These are phyloP conservation scores for Psittacula echo DNA, from an alignment of 2,797 vertebrate species.

Conservation along the genomic window DNA sequence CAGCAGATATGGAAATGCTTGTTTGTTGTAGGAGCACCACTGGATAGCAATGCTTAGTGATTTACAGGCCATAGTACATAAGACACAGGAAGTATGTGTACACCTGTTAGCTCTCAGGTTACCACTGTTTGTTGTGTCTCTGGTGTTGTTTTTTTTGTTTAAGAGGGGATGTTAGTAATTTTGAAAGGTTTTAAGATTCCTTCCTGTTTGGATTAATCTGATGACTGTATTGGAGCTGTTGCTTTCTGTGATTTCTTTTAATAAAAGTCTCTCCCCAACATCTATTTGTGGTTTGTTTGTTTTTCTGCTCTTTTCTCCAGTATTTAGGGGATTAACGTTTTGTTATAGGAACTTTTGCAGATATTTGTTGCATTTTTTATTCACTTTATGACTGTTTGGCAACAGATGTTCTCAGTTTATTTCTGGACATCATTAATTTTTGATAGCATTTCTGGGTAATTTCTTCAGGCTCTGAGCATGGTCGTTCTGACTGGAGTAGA, in stretches of 20 bases:
- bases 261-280: neutral
- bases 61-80: neutral
- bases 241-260: neutral
- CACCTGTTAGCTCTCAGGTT: neutral
- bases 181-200: neutral
- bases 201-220: neutral
- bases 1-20: neutral
- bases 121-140: neutral
- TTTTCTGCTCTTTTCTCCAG: neutral
- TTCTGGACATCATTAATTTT: slow-evolving; percentile 15
- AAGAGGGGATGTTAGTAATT: neutral
- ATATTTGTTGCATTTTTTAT: neutral
- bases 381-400: neutral
- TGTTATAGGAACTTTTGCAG: neutral
- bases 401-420: neutral
- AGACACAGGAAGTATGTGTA: neutral
- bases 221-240: neutral
- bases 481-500: neutral
- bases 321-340: neutral
- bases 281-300: neutral
- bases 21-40: neutral
- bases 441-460: neutral
- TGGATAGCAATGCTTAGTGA: neutral
- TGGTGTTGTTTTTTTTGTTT: neutral
- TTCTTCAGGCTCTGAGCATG: neutral